Conservation (phyloP, 2,888 invertebrate species). For the Tortricodes alternella region DNA sequence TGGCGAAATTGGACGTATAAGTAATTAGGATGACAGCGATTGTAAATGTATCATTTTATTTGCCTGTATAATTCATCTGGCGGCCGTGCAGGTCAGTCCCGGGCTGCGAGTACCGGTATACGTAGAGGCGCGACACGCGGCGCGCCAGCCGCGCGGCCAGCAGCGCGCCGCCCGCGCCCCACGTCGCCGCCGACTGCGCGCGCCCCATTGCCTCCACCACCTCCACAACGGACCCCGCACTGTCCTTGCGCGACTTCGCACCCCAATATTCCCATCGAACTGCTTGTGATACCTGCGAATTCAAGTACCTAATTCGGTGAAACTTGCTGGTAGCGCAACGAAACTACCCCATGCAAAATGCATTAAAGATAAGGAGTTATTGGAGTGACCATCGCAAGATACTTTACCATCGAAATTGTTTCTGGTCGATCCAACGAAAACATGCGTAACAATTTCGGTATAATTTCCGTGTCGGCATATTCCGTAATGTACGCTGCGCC, state of each 20-base stretch:
- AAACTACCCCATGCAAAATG: too few species aligned
- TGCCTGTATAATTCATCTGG: conserved; percentile 76
- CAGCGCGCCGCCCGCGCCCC: conserved; percentile 80
- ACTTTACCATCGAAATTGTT: conserved; percentile 49
- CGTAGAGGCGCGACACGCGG: conserved; percentile 75
- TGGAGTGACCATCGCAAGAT: too few species aligned
- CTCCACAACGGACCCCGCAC: conserved; percentile 56
- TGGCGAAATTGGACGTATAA: too few species aligned
- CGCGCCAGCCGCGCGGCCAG: conserved; percentile 79
- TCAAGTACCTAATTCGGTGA: too few species aligned
- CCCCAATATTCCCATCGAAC: conserved; percentile 83
- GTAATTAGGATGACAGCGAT: too few species aligned
- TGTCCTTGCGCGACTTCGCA: conserved; percentile 42
- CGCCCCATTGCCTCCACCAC: conserved; percentile 74
- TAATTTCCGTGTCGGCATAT: conserved; percentile 81
- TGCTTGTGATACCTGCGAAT: conserved; percentile 64
- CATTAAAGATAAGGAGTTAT: too few species aligned
- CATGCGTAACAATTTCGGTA: conserved; percentile 81
- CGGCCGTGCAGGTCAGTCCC: conserved; percentile 69
- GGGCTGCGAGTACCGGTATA: conserved; percentile 80
- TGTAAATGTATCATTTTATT: not conserved
- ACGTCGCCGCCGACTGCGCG: conserved; percentile 83
- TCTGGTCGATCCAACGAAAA: conserved; percentile 55
- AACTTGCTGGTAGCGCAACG: too few species aligned
- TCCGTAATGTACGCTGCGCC: conserved; percentile 79